Base-by-base conservation (phyloP, 2,888 invertebrate species). In the Ochropleura leucogaster region DNA sequence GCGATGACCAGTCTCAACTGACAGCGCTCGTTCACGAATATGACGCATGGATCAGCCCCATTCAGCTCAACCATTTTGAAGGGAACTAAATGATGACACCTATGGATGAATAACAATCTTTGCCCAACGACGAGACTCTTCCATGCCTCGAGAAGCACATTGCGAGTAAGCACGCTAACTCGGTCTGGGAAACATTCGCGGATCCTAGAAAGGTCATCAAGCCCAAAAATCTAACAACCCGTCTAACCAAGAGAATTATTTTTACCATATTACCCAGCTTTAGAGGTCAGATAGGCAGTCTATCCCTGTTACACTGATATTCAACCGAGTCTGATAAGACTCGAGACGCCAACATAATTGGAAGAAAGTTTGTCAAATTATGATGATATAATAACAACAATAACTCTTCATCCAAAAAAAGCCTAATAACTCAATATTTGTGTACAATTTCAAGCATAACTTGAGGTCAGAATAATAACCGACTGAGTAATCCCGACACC, bases 401-500 rank as follows among this genome's bases (percentile, higher is more conserved):
- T 20, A 51, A 10, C 2, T 0, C 42, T 30, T 44, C 8, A 55
- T 40, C 2, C 14, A 60, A 75, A 62, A 44, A 57, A 9, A 12
- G 51, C 12, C 10, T 12, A 10, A 51, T 51, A 59, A 51, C 40
- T 67, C 68, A 63, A 68, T 68, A 67, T 71, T 65, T 57, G 68
- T 60, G 51, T 47, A 53, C 44, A 71, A 74, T 84, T 84, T 51
- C 47, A 84, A 65, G 18, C 47, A 62, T 47, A 62, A 75, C 12
- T 69, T 55, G 59, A 68, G 81, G 76, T 84, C 85, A 80, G 20
- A 84, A 64, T 55, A 53, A 65, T 63, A 79, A 60, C 59, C 30
- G 55, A 67, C 59, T 42, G 55, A 67, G 59, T 55, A 72, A 62
- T 68, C 47, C 12, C 42, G 68, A 57, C 40, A 63, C 53, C 64